A percentile compares a stretch with the other conserved stretches of the same genome.
These are phyloP conservation scores for Morone saxatilis DNA, from an alignment of 2,113 vertebrate species.

Conservation along the genomic window DNA sequence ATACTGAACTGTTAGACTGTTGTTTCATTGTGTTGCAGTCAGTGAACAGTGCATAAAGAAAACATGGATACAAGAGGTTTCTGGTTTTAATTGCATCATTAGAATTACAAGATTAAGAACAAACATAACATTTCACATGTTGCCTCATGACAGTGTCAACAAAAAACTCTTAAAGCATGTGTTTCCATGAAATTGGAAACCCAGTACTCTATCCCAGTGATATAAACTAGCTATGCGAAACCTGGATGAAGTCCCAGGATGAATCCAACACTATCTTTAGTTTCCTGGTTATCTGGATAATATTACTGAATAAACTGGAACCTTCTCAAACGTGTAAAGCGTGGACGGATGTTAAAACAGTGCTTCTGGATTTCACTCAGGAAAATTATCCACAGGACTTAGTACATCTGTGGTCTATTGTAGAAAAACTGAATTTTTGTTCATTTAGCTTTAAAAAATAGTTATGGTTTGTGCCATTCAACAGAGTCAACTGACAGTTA, in stretches of 20 bases:
- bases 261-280: neutral
- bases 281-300: neutral
- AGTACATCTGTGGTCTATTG: neutral
- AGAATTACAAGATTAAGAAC: conserved; percentile 12
- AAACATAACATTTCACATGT: neutral
- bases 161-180: neutral
- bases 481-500: neutral
- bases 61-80: neutral
- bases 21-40: neutral
- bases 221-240: neutral
- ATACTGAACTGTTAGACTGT: neutral
- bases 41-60: neutral
- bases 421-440: neutral
- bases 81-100: conserved; percentile 13
- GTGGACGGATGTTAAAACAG: neutral
- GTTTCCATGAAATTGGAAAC: neutral
- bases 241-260: neutral
- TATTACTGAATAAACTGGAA: neutral
- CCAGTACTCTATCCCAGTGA: neutral
- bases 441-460: neutral
- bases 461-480: neutral
- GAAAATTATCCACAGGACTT: neutral
- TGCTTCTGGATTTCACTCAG: neutral
- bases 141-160: neutral
- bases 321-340: neutral